A percentile compares a stretch with the other conserved stretches of the same genome.
Evolutionary conservation across 1,140 invertebrate genomes (phyloP).

Genomic region (Stegodyphus mimosarum): DNA sequence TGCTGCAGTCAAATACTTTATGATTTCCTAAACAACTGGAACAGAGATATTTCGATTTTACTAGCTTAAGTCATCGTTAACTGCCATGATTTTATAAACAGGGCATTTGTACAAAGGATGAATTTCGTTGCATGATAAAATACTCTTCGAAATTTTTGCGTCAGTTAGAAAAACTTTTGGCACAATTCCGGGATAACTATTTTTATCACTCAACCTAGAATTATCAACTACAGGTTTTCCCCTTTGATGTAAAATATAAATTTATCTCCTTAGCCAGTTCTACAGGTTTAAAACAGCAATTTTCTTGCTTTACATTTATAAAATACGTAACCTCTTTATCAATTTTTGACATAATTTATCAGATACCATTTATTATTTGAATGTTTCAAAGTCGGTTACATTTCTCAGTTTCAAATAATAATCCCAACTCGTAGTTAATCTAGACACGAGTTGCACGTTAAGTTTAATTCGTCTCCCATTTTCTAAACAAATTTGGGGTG

Average conservation of each 20-base stretch:
- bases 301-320: neutral
- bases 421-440: too few relatives aligned
- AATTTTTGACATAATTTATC: neutral
- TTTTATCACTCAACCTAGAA: conserved; percentile 16
- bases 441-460: too few relatives aligned
- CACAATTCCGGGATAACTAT: neutral
- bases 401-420: too few relatives aligned
- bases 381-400: too few relatives aligned
- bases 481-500: neutral
- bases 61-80: too few relatives aligned
- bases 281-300: neutral
- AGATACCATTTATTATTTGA: too few relatives aligned
- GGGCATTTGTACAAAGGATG: neutral
- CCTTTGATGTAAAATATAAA: neutral
- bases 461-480: neutral
- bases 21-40: too few relatives aligned
- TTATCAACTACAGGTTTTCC: conserved; percentile 9
- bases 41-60: too few relatives aligned
- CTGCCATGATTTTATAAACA: too few relatives aligned
- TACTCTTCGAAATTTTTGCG: neutral
- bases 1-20: too few relatives aligned
- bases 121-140: neutral
- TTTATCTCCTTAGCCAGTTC: neutral
- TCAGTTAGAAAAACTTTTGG: neutral
- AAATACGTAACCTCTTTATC: neutral